These are phyloP conservation scores for Sarcophaga bullata DNA, from an alignment of 1,140 invertebrate genomes.

Conservation along the genomic window DNA sequence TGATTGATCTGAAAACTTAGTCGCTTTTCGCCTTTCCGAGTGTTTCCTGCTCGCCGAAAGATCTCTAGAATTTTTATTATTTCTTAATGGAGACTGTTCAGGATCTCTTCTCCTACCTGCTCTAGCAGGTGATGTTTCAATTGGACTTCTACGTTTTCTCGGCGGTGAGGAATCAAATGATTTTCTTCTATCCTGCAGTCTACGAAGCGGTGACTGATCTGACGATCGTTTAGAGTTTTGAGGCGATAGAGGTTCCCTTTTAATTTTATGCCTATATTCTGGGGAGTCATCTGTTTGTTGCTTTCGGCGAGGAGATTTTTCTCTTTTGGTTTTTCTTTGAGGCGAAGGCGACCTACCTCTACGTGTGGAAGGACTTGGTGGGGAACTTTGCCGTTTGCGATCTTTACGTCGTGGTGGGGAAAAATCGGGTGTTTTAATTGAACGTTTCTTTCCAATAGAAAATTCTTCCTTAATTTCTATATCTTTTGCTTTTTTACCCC, in stretches of 20 bases:
- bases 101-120: conserved; percentile 30
- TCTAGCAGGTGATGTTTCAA: conserved; percentile 52
- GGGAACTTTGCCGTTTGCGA: neutral
- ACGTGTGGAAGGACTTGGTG: neutral
- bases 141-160: neutral
- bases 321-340: neutral
- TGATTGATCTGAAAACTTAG: conserved; percentile 45
- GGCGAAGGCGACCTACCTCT: conserved; percentile 45
- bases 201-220: neutral
- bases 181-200: neutral
- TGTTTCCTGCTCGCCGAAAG: too few species aligned
- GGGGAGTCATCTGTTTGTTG: neutral
- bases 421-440: conserved; percentile 12
- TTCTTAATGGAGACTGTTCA: neutral
- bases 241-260: conserved; percentile 40
- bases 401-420: conserved; percentile 34
- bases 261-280: conserved; percentile 26
- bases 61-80: too few species aligned
- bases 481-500: conserved; percentile 50
- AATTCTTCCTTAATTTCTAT: conserved; percentile 46
- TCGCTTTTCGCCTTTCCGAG: too few species aligned
- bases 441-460: neutral
- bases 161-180: neutral
- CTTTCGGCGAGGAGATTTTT: neutral
- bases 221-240: neutral